Conservation (phyloP, 2,888 invertebrate species). For the Aromia moschata region DNA sequence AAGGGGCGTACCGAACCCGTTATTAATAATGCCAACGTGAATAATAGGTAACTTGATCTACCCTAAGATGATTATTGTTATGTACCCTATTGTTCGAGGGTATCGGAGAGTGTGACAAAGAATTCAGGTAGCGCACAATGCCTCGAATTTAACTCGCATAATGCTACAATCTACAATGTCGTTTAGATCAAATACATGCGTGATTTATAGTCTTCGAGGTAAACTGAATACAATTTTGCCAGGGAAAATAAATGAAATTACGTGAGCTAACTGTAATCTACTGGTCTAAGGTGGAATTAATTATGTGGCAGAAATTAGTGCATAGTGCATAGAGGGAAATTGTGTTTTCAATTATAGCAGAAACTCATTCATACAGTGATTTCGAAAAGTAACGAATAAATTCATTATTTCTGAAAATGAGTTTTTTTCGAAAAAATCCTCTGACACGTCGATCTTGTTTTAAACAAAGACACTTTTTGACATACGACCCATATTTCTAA, state of each 20-base stretch:
- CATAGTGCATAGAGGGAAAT: no score
- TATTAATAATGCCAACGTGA: constrained; percentile 27
- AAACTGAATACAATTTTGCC: background rate
- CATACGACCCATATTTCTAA: no score
- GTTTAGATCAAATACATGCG: constrained; percentile 12
- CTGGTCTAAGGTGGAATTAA: background rate
- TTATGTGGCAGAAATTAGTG: background rate
- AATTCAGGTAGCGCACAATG: constrained; percentile 39
- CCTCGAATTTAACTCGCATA: constrained; percentile 19
- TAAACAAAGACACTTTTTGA: no score
- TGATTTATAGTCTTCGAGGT: constrained; percentile 12
- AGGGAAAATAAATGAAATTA: background rate
- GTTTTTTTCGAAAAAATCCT: no score
- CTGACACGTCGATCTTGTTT: no score
- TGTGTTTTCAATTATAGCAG: no score
- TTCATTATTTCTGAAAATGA: no score
- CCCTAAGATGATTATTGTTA: constrained; percentile 24
- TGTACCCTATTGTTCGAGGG: constrained; percentile 37
- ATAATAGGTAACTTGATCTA: constrained; percentile 34
- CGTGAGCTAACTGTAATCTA: background rate
- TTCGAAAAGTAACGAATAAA: no score
- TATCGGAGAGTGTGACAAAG: constrained; percentile 36
- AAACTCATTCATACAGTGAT: no score
- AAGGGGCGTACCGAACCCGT: constrained; percentile 14
- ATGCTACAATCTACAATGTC: constrained; percentile 18